Percentiles rank a stretch among this genome's conserved stretches.
These are phyloP conservation scores for Columba guinea DNA, from an alignment of 2,797 vertebrate genomes.

Conservation along the genomic window DNA sequence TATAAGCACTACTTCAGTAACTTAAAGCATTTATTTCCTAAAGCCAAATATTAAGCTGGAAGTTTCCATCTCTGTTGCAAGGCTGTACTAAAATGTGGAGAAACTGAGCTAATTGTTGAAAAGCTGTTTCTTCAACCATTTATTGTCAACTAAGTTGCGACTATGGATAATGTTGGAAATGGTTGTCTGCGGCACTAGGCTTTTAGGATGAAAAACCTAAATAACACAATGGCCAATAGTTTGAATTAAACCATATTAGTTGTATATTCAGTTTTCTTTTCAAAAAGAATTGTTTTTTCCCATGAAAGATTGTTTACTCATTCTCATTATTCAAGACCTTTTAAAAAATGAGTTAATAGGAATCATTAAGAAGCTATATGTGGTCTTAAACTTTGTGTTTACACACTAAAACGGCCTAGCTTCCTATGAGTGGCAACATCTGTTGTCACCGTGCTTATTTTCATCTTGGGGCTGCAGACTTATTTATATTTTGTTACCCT, in stretches of 20 bases:
- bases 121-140: neutral
- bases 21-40: neutral
- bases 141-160: neutral
- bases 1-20: neutral
- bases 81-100: neutral
- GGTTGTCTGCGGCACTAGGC: neutral
- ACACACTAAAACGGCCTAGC: neutral
- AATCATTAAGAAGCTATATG: neutral
- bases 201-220: neutral
- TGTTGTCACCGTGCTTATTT: neutral
- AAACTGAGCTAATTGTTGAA: neutral
- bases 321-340: neutral
- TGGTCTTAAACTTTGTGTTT: neutral
- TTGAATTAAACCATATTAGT: slow-evolving; percentile 8
- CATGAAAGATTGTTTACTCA: neutral
- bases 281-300: neutral
- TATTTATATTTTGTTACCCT: neutral
- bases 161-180: neutral
- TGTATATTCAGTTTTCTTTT: neutral
- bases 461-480: neutral
- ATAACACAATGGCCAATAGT: neutral
- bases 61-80: neutral
- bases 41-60: neutral
- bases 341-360: neutral
- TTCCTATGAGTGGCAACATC: neutral